Conservation (phyloP, 2,113 vertebrate species). For the Polyodon spathula region DNA sequence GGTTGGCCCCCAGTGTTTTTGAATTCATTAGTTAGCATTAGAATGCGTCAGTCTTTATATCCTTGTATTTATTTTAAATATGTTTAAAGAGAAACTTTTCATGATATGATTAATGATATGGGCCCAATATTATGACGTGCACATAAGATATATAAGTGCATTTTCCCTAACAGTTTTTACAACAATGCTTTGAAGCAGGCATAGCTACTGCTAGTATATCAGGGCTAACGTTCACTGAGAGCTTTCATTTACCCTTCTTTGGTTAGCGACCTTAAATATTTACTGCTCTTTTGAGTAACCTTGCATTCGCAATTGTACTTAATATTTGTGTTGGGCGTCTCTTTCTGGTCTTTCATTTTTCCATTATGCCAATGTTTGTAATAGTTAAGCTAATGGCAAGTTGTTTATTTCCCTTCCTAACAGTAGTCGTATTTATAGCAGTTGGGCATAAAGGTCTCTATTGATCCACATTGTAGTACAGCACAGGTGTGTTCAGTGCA, state of each 20-base stretch:
- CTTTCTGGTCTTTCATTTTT: too few species aligned
- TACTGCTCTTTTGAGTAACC: slow-evolving; percentile 30
- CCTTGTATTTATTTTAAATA: slow-evolving; percentile 34
- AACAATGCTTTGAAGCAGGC: background rate
- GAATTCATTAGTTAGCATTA: background rate
- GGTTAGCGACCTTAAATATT: slow-evolving; percentile 52
- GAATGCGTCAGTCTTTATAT: slow-evolving; percentile 16
- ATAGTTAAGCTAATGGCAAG: too few species aligned
- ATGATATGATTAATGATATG: slow-evolving; percentile 35
- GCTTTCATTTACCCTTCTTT: slow-evolving; percentile 41
- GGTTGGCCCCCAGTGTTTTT: background rate
- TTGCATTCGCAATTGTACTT: too few species aligned
- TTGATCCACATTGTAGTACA: too few species aligned
- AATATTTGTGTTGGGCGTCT: too few species aligned
- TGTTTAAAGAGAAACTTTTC: slow-evolving; percentile 12
- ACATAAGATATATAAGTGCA: slow-evolving; percentile 28
- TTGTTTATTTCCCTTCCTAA: too few species aligned
- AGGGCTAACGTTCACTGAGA: slow-evolving; percentile 16
- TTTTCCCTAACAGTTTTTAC: slow-evolving; percentile 26
- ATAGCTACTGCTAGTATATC: background rate
- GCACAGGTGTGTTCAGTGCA: too few species aligned
- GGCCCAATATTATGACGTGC: slow-evolving; percentile 26
- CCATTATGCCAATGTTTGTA: too few species aligned
- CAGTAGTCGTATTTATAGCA: too few species aligned
- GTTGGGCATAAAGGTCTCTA: too few species aligned